A percentile compares a stretch with the other conserved stretches of the same genome.
Evolutionary conservation across 2,888 invertebrate genomes (phyloP).

Genomic region (Calliphora vomitoria): DNA sequence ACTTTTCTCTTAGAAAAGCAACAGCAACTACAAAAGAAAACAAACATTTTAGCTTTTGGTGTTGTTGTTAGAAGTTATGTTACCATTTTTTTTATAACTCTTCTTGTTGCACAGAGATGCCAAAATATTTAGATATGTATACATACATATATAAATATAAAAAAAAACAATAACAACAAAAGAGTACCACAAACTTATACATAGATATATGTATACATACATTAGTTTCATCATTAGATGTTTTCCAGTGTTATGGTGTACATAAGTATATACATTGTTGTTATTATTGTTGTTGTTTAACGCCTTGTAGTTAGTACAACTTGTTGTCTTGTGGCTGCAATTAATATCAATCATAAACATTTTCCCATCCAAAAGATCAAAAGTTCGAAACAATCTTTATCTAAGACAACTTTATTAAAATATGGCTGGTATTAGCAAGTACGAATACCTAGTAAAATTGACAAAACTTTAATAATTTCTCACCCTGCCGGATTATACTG

Average conservation of each 20-base stretch:
- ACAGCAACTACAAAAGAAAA: background rate
- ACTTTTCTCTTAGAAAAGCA: conserved; percentile 43
- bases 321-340: conserved; percentile 70
- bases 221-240: conserved; percentile 29
- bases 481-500: background rate
- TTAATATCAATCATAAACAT: conserved; percentile 72
- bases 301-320: conserved; percentile 55
- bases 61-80: conserved; percentile 42
- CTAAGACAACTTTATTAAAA: conserved; percentile 67
- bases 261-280: background rate
- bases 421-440: conserved; percentile 45
- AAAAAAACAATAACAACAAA: conserved; percentile 26
- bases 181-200: conserved; percentile 18
- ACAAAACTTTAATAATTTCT: conserved; percentile 47
- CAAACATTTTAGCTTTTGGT: conserved; percentile 15
- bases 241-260: conserved; percentile 22
- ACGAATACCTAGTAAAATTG: conserved; percentile 25
- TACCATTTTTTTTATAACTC: background rate
- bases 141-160: background rate
- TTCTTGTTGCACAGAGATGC: conserved; percentile 28
- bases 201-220: background rate
- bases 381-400: conserved; percentile 67
- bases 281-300: conserved; percentile 33
- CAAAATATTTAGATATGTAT: conserved; percentile 4
- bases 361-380: conserved; percentile 57